Evolutionary conservation across 2,888 invertebrate species (phyloP).

Genomic region (Eupithecia subumbrata): DNA sequence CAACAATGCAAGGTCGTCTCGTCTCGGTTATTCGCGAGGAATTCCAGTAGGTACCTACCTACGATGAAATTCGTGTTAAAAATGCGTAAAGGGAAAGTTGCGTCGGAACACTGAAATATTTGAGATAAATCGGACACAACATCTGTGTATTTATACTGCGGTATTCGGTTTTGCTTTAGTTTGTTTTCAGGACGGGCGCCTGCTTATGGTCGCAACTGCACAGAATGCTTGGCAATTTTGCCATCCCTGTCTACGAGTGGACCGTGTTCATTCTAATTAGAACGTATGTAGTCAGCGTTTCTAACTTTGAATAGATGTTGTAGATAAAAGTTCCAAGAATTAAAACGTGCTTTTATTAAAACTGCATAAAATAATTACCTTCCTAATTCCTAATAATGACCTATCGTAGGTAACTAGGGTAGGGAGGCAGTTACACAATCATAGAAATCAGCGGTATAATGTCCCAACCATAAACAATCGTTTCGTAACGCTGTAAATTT

Average conservation of each 20-base stretch:
- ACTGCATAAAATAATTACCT: not conserved
- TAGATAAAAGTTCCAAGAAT: not conserved
- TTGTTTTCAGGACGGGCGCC: slow-evolving; percentile 59
- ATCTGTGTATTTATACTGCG: slow-evolving; percentile 72
- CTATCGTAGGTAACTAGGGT: not conserved
- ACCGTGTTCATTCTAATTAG: slow-evolving; percentile 19
- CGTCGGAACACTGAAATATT: slow-evolving; percentile 50
- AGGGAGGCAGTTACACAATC: not conserved
- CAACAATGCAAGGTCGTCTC: slow-evolving; percentile 71
- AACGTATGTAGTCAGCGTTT: not conserved
- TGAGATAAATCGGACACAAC: slow-evolving; percentile 65
- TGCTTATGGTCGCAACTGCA: slow-evolving; percentile 54
- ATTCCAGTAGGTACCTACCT: slow-evolving; percentile 39
- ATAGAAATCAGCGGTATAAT: not conserved
- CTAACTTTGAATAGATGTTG: not conserved
- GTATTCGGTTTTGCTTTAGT: slow-evolving; percentile 70
- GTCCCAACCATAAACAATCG: slow-evolving; percentile 16
- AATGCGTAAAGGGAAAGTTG: slow-evolving; percentile 54
- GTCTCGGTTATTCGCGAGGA: slow-evolving; percentile 56
- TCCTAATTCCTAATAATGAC: not conserved
- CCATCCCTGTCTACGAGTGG: slow-evolving; percentile 33
- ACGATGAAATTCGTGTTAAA: slow-evolving; percentile 42
- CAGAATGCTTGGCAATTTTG: slow-evolving; percentile 50
- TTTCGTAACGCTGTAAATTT: slow-evolving; percentile 20
- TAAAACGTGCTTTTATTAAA: not conserved